Evolutionary conservation across 1,140 invertebrate genomes (phyloP).

Genomic region (Dendrolimus punctatus): DNA sequence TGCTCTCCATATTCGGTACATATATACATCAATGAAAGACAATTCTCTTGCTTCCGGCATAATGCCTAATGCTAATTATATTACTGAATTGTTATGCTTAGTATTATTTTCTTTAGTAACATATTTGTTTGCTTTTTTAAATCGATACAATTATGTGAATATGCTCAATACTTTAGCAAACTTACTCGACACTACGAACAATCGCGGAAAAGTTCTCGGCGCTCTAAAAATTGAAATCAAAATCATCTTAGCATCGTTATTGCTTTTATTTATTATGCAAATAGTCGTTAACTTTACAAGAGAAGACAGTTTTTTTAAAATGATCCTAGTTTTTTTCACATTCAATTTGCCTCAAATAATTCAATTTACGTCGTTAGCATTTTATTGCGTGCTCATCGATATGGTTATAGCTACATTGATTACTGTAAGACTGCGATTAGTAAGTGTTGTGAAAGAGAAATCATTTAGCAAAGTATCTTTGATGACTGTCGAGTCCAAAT

Average conservation of each 20-base stretch:
- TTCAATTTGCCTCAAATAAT: conserved; percentile 43
- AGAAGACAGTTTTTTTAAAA: conserved; percentile 31
- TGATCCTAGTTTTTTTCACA: conserved; percentile 32
- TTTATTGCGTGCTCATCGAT: conserved; percentile 36
- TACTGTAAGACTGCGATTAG: conserved; percentile 30
- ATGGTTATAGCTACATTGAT: conserved; percentile 27
- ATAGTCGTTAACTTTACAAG: conserved; percentile 32
- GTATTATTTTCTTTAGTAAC: conserved; percentile 24
- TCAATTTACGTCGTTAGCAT: conserved; percentile 29
- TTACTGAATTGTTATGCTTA: conserved; percentile 30
- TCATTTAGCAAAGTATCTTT: conserved; percentile 12
- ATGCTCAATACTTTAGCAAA: conserved; percentile 31
- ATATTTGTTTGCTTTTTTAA: conserved; percentile 30
- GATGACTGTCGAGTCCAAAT: conserved; percentile 19
- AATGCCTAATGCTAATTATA: conserved; percentile 45
- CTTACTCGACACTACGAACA: conserved; percentile 19
- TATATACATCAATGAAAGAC: conserved; percentile 24
- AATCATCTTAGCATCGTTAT: conserved; percentile 14
- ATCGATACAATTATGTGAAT: conserved; percentile 32
- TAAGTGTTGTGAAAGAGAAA: conserved; percentile 12
- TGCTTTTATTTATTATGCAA: conserved; percentile 20
- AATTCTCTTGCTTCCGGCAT: conserved; percentile 27
- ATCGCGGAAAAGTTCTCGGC: conserved; percentile 18
- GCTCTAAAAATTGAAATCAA: conserved; percentile 22
- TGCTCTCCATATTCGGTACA: conserved; percentile 26